Evolutionary conservation across 2,113 vertebrate species (phyloP).

Genomic region (Hiodon tergisus): DNA sequence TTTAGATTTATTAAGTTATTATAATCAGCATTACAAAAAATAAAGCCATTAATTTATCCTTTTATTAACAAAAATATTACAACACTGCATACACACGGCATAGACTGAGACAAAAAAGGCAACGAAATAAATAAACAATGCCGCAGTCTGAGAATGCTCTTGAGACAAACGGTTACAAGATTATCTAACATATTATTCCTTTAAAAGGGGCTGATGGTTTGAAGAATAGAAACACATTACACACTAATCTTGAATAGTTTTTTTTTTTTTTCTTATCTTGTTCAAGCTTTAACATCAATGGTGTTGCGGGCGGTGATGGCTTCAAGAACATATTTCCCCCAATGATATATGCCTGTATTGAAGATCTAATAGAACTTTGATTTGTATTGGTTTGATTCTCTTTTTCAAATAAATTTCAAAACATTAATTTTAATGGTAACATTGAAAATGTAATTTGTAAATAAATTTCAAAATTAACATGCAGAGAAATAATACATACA

Average conservation of each 20-base stretch:
- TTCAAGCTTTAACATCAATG: no score
- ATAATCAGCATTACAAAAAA: no score
- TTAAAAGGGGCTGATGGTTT: slow-evolving; percentile 4
- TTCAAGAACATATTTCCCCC: no score
- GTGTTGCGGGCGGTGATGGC: no score
- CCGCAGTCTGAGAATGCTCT: slow-evolving; percentile 1
- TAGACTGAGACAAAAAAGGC: slow-evolving; percentile 2
- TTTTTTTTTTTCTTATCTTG: no score
- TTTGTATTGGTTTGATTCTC: no score
- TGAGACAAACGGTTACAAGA: background rate
- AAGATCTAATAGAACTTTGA: no score
- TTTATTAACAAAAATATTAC: slow-evolving; percentile 21
- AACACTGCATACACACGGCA: background rate
- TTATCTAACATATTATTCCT: slow-evolving; percentile 9
- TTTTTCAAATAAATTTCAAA: background rate
- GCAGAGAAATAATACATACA: background rate
- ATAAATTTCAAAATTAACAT: background rate
- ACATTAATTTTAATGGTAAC: no score
- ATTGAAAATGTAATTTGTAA: no score
- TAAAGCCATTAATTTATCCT: no score
- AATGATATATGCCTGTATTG: no score
- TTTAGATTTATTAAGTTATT: no score
- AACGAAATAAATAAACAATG: background rate
- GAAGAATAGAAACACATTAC: background rate
- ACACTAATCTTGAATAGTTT: background rate